Percentiles rank a stretch among this genome's conserved stretches.
Evolutionary conservation across 1,140 invertebrate genomes (phyloP).

Genomic region (Berghia stephanieae): DNA sequence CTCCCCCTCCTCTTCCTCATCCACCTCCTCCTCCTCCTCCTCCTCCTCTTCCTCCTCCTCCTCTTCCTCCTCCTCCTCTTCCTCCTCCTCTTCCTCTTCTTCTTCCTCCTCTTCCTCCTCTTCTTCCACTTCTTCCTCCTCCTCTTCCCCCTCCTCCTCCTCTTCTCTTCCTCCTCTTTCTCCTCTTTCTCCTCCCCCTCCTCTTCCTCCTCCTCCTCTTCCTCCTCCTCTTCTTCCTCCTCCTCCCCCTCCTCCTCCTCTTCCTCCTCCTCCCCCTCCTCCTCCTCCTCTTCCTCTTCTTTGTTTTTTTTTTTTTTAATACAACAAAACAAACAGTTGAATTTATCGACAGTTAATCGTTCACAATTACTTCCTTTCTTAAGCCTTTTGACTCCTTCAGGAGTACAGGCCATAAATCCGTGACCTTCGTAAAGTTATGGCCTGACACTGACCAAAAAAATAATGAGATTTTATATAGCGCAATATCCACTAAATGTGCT

Average conservation of each 20-base stretch:
- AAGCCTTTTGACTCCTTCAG: no score
- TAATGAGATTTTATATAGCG: no score
- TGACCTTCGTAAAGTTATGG: no score
- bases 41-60: neutral
- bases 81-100: neutral
- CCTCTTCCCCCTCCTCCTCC: neutral
- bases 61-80: neutral
- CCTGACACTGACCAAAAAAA: no score
- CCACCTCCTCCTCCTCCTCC: no score
- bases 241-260: neutral
- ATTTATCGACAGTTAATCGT: neutral
- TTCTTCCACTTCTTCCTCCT: neutral
- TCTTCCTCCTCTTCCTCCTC: neutral
- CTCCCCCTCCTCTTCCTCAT: no score
- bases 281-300: no score
- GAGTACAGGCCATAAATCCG: no score
- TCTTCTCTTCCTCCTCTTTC: neutral
- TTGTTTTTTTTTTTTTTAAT: no score
- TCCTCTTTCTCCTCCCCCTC: neutral
- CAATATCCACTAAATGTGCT: no score
- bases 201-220: neutral
- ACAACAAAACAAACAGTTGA: neutral
- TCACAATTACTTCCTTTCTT: no score
- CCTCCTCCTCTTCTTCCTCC: neutral
- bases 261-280: no score